phyloP scores from a whole-genome alignment of 2,888 invertebrate genomes.

The Monochamus alternatus region DNA sequence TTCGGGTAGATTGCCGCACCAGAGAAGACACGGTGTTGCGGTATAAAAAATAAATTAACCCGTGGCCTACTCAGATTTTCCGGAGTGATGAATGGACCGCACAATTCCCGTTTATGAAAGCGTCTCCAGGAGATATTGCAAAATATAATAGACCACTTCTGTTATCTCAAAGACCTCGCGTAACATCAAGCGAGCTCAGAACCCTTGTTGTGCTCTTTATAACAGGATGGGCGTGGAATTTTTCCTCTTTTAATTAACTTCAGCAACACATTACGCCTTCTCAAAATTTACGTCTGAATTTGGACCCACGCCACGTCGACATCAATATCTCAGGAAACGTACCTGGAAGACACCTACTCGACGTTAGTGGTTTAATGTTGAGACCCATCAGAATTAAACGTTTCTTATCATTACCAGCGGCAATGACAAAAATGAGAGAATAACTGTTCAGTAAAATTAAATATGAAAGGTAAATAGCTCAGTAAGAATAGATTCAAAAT shows the following conservation, averaged over 20 bases:
- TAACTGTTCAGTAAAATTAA: too few relatives aligned
- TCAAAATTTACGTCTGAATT: too few relatives aligned
- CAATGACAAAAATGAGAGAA: too few relatives aligned
- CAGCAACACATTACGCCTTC: too few relatives aligned
- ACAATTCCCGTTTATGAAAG: slow-evolving; percentile 17
- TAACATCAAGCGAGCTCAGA: not conserved
- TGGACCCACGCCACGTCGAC: too few relatives aligned
- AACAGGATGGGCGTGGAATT: not conserved
- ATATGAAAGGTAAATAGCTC: too few relatives aligned
- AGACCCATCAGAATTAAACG: too few relatives aligned
- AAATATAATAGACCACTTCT: slow-evolving; percentile 24
- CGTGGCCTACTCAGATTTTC: slow-evolving; percentile 28
- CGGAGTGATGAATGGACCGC: slow-evolving; percentile 19
- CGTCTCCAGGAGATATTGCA: slow-evolving; percentile 4
- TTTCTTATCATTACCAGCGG: too few relatives aligned
- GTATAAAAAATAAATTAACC: slow-evolving; percentile 42
- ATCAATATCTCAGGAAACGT: too few relatives aligned
- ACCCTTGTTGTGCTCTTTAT: not conserved
- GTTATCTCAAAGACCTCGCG: slow-evolving; percentile 12
- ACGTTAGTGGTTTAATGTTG: too few relatives aligned
- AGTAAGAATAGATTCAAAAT: too few relatives aligned
- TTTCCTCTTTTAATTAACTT: not conserved
- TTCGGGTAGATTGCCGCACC: slow-evolving; percentile 15
- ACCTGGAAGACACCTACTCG: too few relatives aligned
- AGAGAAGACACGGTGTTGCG: slow-evolving; percentile 8